Conservation (phyloP, 2,113 vertebrate species). For the Irena cyanogastra region DNA sequence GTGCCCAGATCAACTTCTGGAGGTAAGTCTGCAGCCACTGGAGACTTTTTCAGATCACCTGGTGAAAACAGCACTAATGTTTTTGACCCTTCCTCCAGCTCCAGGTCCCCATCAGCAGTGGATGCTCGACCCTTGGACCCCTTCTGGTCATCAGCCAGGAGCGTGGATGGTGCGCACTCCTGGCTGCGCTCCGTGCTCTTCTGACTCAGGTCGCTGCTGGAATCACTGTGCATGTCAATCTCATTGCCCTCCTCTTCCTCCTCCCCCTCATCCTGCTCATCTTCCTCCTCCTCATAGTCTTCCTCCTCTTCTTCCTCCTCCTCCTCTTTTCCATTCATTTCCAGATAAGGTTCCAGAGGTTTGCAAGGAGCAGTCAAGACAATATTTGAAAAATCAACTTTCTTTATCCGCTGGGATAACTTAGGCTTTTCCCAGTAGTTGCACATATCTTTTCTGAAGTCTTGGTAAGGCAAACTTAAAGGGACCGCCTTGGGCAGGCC, state of each 20-base stretch:
- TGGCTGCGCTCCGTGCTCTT: constrained; percentile 89
- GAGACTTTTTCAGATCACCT: constrained; percentile 91
- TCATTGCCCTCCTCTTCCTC: constrained; percentile 72
- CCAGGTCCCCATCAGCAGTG: constrained; percentile 84
- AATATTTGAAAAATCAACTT: constrained; percentile 87
- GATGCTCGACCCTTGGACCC: constrained; percentile 81
- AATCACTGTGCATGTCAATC: constrained; percentile 80
- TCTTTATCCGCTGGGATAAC: constrained; percentile 81
- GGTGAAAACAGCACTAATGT: constrained; percentile 95
- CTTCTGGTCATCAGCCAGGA: constrained; percentile 89
- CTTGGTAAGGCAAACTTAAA: constrained; percentile 83
- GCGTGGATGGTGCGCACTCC: constrained; percentile 88
- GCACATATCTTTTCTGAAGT: constrained; percentile 82
- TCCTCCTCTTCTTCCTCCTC: constrained; percentile 54
- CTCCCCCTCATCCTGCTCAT: constrained; percentile 73
- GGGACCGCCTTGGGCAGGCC: constrained; percentile 75
- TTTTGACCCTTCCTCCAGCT: constrained; percentile 92
- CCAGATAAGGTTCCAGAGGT: constrained; percentile 56
- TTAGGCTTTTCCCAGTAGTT: constrained; percentile 82
- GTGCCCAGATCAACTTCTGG: constrained; percentile 83
- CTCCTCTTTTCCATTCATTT: constrained; percentile 63
- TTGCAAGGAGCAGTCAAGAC: constrained; percentile 79
- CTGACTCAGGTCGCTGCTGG: constrained; percentile 87
- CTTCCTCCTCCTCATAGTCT: constrained; percentile 34
- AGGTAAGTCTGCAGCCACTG: constrained; percentile 74